These are phyloP conservation scores for Pammene aurita DNA, from an alignment of 2,888 invertebrate genomes.

Conservation along the genomic window DNA sequence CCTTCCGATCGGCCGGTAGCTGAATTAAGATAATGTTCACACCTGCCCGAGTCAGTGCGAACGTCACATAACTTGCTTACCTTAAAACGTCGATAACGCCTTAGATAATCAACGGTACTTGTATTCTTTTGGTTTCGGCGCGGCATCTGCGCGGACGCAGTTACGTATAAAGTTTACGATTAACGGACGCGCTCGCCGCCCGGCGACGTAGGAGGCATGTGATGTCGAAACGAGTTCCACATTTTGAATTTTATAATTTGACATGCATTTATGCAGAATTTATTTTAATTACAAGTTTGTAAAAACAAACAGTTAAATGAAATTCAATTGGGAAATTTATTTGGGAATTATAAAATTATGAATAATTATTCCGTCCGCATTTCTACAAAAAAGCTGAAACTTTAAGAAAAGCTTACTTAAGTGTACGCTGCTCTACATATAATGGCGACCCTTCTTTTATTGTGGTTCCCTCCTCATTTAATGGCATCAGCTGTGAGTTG, in stretches of 20 bases:
- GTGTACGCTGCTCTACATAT: not conserved
- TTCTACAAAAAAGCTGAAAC: not conserved
- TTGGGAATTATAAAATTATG: constrained; percentile 8
- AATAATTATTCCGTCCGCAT: constrained; percentile 2
- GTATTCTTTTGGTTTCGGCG: not conserved
- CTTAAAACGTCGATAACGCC: constrained; percentile 31
- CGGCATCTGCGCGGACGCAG: constrained; percentile 38
- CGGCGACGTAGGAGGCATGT: constrained; percentile 38
- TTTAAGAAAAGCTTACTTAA: not conserved
- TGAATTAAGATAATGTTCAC: constrained; percentile 82
- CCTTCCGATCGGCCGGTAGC: constrained; percentile 71
- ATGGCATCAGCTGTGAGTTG: constrained; percentile 76
- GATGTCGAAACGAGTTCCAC: constrained; percentile 40
- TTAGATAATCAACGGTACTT: not conserved
- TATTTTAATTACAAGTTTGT: constrained; percentile 22
- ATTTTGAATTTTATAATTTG: constrained; percentile 39
- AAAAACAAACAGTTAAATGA: constrained; percentile 20
- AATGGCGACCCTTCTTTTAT: constrained; percentile 59
- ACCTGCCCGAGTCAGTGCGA: constrained; percentile 72
- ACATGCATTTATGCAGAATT: constrained; percentile 28
- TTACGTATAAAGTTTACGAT: constrained; percentile 47
- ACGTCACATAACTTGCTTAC: constrained; percentile 71
- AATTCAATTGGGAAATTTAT: constrained; percentile 17
- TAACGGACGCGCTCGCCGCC: constrained; percentile 33
- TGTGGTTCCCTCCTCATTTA: constrained; percentile 67